Conservation (phyloP, 1,140 invertebrate genomes). For the Hypothenemus hampei region DNA sequence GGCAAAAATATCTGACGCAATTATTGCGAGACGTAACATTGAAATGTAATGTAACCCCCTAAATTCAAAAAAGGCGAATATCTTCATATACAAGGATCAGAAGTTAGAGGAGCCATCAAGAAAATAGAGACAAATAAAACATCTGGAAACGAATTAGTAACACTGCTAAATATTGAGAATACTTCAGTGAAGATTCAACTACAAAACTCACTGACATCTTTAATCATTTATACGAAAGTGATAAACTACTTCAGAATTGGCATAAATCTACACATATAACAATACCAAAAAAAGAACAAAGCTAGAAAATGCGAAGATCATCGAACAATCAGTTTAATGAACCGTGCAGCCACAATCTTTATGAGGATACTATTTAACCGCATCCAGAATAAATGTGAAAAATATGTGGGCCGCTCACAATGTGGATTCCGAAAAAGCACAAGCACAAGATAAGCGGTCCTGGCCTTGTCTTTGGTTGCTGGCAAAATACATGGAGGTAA, state of each 20-base stretch:
- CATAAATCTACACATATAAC: constrained; percentile 24
- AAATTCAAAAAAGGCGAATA: too few relatives aligned
- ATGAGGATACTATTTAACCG: constrained; percentile 29
- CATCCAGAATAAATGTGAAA: constrained; percentile 26
- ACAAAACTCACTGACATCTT: constrained; percentile 13
- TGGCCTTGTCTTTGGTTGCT: constrained; percentile 28
- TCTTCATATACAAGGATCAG: too few relatives aligned
- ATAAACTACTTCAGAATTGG: constrained; percentile 16
- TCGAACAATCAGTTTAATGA: constrained; percentile 29
- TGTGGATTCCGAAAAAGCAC: constrained; percentile 30
- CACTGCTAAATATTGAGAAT: too few relatives aligned
- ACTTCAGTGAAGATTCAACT: neutral
- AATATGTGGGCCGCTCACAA: constrained; percentile 15
- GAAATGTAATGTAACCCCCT: too few relatives aligned
- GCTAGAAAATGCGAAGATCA: constrained; percentile 27
- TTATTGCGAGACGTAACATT: too few relatives aligned
- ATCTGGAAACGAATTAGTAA: too few relatives aligned
- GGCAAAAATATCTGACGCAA: too few relatives aligned
- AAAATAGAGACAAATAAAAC: too few relatives aligned
- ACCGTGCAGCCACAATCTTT: constrained; percentile 29
- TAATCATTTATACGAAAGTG: neutral
- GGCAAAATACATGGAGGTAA: constrained; percentile 13
- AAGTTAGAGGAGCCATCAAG: too few relatives aligned
- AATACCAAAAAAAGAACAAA: constrained; percentile 27
- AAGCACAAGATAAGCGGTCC: constrained; percentile 32